phyloP scores from a whole-genome alignment of 2,797 vertebrate species.

The Scolopax rusticola region DNA sequence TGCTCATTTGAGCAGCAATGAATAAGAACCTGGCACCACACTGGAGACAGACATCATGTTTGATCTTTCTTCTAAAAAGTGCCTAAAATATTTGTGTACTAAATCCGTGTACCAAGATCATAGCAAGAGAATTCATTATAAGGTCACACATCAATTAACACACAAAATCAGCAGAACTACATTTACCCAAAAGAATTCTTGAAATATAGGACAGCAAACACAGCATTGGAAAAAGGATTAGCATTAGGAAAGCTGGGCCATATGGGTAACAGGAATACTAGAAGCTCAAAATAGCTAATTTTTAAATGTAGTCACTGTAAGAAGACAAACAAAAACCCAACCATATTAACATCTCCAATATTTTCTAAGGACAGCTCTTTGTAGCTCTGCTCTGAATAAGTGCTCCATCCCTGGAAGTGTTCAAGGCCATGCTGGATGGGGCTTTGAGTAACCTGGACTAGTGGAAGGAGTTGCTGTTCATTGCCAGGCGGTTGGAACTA shows the following conservation, averaged over 20 bases:
- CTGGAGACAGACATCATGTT: background rate
- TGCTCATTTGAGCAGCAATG: background rate
- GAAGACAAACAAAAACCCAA: background rate
- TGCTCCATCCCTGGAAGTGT: background rate
- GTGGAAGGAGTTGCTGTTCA: background rate
- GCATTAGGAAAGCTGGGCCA: background rate
- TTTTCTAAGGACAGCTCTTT: background rate
- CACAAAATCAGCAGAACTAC: background rate
- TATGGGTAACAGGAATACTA: background rate
- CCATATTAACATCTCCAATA: background rate
- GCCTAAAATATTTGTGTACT: background rate
- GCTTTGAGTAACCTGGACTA: background rate
- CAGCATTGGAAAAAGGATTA: background rate
- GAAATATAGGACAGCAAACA: background rate
- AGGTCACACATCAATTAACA: background rate
- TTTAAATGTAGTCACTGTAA: background rate
- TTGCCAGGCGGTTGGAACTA: background rate
- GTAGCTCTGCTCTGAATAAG: background rate
- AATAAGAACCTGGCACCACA: background rate
- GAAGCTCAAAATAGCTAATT: background rate
- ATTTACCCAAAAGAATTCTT: background rate
- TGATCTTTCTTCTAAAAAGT: conserved; percentile 6
- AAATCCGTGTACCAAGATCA: background rate
- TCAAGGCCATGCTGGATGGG: background rate
- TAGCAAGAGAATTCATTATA: background rate